These are phyloP conservation scores for Zaprionus obscuricornis DNA, from an alignment of 2,888 invertebrate species.

Conservation along the genomic window DNA sequence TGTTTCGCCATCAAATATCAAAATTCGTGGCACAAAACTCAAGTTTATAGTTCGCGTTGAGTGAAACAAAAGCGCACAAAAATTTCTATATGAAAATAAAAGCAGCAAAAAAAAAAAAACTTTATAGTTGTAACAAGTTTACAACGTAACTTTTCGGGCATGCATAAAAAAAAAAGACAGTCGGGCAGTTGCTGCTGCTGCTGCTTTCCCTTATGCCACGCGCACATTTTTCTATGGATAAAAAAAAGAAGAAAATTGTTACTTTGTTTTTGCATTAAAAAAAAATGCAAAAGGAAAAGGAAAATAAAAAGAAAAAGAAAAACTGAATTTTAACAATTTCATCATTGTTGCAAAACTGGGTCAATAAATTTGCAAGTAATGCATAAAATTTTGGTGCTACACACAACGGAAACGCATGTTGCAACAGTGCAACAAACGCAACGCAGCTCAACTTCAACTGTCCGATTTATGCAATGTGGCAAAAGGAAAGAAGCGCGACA, in stretches of 20 bases:
- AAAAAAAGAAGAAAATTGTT: constrained; percentile 16
- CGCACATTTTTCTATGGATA: constrained; percentile 14
- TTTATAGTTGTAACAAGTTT: constrained; percentile 44
- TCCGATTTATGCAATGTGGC: background rate
- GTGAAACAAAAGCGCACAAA: background rate
- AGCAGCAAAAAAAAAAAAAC: constrained; percentile 7
- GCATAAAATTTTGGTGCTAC: constrained; percentile 63
- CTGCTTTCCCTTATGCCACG: too few species aligned
- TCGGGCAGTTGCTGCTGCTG: constrained; percentile 14
- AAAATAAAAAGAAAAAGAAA: background rate
- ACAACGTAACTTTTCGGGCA: constrained; percentile 46
- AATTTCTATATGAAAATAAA: background rate
- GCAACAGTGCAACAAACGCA: background rate
- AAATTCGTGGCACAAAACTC: constrained; percentile 1
- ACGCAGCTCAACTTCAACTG: constrained; percentile 1
- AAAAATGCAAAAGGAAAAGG: background rate
- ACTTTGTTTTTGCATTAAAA: constrained; percentile 56
- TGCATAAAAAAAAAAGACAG: constrained; percentile 30
- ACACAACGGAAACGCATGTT: background rate
- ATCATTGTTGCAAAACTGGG: constrained; percentile 62
- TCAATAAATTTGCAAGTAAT: constrained; percentile 77
- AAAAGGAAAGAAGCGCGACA: constrained; percentile 28
- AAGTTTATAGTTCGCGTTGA: constrained; percentile 11
- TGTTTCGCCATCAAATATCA: background rate
- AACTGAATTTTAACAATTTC: constrained; percentile 54